A percentile compares a stretch with the other conserved stretches of the same genome.
phyloP scores from a whole-genome alignment of 2,888 invertebrate species.

The Pantelozetes paolii region DNA sequence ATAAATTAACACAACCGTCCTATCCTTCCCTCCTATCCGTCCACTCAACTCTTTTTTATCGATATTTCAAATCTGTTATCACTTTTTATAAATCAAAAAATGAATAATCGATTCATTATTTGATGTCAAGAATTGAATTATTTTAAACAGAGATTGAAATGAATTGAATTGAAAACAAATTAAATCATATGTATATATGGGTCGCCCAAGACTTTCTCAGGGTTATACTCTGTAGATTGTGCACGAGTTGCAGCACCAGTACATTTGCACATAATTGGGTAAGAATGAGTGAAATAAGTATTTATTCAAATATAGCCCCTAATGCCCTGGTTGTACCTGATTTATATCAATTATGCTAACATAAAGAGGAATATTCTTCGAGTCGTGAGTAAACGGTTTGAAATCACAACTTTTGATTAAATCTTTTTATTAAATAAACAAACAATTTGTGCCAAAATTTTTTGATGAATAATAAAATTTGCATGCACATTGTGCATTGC shows the following conservation, averaged over 20 bases:
- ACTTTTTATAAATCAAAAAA: background rate
- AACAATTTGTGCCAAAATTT: background rate
- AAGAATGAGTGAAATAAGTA: too few relatives aligned
- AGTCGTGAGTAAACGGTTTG: background rate
- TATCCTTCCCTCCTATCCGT: background rate
- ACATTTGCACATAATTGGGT: too few relatives aligned
- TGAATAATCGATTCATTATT: background rate
- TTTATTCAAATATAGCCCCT: too few relatives aligned
- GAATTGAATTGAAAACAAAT: background rate
- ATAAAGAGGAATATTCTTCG: background rate
- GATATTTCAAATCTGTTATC: background rate
- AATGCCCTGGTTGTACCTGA: too few relatives aligned
- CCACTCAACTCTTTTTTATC: background rate
- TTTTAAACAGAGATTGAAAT: background rate
- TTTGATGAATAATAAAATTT: background rate
- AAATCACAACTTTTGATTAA: background rate
- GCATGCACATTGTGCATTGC: too few relatives aligned
- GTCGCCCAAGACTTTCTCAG: too few relatives aligned
- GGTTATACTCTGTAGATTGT: too few relatives aligned
- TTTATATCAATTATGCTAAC: background rate
- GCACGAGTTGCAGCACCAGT: too few relatives aligned
- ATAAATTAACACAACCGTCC: too few relatives aligned
- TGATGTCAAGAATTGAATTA: background rate
- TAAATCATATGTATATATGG: too few relatives aligned
- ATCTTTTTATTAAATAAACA: background rate